These are phyloP conservation scores for Epinephelus malabaricus DNA, from an alignment of 2,797 vertebrate species.

Conservation along the genomic window DNA sequence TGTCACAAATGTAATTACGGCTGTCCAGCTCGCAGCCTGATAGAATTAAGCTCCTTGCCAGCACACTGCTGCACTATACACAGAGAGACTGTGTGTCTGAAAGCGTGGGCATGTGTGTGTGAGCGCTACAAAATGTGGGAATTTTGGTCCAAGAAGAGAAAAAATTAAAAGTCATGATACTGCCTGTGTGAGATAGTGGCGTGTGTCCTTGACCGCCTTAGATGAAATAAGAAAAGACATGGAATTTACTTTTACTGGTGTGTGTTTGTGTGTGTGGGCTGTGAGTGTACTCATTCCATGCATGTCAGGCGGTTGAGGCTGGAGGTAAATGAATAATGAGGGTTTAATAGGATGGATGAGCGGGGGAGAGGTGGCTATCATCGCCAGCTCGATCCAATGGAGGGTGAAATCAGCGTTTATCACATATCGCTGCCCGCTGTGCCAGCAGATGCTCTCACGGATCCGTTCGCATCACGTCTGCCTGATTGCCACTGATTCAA, in stretches of 20 bases:
- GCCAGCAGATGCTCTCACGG: conserved; percentile 76
- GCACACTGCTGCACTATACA: conserved; percentile 56
- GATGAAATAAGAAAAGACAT: conserved; percentile 47
- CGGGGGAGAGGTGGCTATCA: conserved; percentile 72
- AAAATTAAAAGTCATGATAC: conserved; percentile 53
- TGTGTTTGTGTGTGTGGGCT: conserved; percentile 27
- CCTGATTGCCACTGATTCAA: conserved; percentile 73
- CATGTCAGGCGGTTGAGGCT: conserved; percentile 65
- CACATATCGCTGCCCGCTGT: conserved; percentile 72
- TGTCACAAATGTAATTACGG: conserved; percentile 88
- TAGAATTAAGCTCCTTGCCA: conserved; percentile 84
- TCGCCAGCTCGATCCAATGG: conserved; percentile 72
- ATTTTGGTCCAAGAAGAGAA: conserved; percentile 38
- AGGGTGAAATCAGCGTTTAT: conserved; percentile 84
- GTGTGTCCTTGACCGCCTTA: conserved; percentile 66
- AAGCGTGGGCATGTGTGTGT: conserved; percentile 33
- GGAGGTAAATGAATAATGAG: conserved; percentile 82
- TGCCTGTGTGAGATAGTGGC: conserved; percentile 46
- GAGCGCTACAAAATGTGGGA: conserved; percentile 38
- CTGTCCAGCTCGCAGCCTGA: conserved; percentile 83
- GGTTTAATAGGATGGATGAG: conserved; percentile 79
- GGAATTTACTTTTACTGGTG: conserved; percentile 26
- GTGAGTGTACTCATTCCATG: conserved; percentile 51
- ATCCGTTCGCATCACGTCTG: conserved; percentile 67
- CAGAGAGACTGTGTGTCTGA: conserved; percentile 40